Evolutionary conservation across 2,888 invertebrate genomes (phyloP), one percentile per base, ranked within the genome.

Genomic region (Cistogaster globosa): DNA sequence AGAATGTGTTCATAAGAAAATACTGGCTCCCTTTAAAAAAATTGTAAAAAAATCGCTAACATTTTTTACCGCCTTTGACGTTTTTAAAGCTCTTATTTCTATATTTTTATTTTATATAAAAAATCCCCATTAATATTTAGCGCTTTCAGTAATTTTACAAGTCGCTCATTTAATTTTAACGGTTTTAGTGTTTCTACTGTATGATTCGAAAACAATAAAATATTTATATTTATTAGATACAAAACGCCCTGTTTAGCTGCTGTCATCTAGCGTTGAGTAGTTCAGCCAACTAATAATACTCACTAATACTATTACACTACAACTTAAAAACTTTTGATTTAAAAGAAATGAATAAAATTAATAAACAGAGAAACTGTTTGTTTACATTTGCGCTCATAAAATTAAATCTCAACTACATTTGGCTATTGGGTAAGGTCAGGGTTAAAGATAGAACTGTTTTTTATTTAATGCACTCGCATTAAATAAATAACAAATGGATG

Each of bases 361-460:
- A 53, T 55, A 48, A 18, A 65, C 20, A 58, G 42, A 4, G 48
- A 78, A 68, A 6, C 11, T 48, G 67, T 51, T 6, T 51, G 9
- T 18, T 51, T 5, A 16, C 9, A 58, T 38, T 12, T 18, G 16
- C 51, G 11, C 45, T 36, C 55, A 26, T 16, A 12, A 53, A 77
- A 71, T 71, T 71, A 38, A 32, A 32, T 62, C n/a, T 26, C 69
- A 65, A 57, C 51, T 51, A 72, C 65, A 75, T 71, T 2, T 32
- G 32, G 2, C 32, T 32, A 75, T 85, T 85, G 82, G 65, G 63
- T 78, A 85, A 85, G 85, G 85, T 82, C 85, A 85, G 78, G 85
- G 85, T 80, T 67, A 74, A 74, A 78, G 78, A 74, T 72, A 83
- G 78, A 78, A 67, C 63, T 78, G 69, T 62, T 72, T 68, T 18